Conservation (phyloP, 1,140 invertebrate species). For the Papilio helenus region DNA sequence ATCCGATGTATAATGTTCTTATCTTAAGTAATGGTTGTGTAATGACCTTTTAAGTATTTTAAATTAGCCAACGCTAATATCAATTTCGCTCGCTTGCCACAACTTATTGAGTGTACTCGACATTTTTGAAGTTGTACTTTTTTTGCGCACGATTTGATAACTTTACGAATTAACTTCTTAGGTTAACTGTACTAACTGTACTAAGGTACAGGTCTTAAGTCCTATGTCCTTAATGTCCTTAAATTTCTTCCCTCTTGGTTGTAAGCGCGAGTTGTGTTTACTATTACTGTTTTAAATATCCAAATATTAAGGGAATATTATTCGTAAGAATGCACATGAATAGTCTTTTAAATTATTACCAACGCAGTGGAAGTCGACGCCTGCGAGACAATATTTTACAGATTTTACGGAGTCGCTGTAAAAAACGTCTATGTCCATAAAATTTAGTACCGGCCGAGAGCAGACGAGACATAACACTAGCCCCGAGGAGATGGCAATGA, state of each 20-base stretch:
- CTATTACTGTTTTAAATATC: background rate
- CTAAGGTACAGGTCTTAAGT: too few relatives aligned
- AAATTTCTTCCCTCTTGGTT: background rate
- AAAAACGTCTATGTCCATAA: slow-evolving; percentile 50
- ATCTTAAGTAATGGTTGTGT: slow-evolving; percentile 68
- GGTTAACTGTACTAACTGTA: background rate
- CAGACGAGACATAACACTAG: slow-evolving; percentile 55
- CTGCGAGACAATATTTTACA: slow-evolving; percentile 44
- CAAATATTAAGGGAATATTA: background rate
- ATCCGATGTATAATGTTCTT: slow-evolving; percentile 64
- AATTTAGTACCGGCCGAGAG: slow-evolving; percentile 49
- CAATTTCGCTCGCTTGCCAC: slow-evolving; percentile 37
- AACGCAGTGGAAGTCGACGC: background rate
- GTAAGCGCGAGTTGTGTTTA: background rate
- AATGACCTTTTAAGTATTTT: slow-evolving; percentile 64
- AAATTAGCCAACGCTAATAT: slow-evolving; percentile 62
- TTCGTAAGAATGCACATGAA: background rate
- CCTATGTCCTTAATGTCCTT: too few relatives aligned
- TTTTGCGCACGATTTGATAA: background rate
- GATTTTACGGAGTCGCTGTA: slow-evolving; percentile 46
- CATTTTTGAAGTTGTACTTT: background rate
- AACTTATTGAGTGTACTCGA: slow-evolving; percentile 27
- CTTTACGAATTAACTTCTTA: background rate
- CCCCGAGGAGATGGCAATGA: slow-evolving; percentile 49
- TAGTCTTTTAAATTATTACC: slow-evolving; percentile 7